Evolutionary conservation across 2,888 invertebrate species (phyloP), one percentile per base, ranked within the genome.

Genomic region (Euclidia mi): DNA sequence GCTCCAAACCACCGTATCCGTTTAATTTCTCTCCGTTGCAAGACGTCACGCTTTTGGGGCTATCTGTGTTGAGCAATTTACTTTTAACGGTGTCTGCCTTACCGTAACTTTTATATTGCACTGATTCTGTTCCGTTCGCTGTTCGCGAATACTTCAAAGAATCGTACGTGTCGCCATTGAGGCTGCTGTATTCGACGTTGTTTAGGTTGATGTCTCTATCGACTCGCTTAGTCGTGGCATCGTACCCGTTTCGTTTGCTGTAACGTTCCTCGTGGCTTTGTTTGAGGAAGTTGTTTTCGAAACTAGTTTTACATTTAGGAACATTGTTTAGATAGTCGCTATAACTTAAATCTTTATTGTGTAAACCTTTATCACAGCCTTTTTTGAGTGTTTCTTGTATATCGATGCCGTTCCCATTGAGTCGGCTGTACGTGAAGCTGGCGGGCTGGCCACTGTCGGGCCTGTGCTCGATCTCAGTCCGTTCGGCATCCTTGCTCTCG

Each of bases 221-320:
- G 75, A 87, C 81, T 80, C 93, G 90, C 79, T 92, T 93, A 46
- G 85, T 71, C 66, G 88, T 66, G 65, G 78, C 78, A 71, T 93
- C 94, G 81, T 88, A 90, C 59, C 89, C 92, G 75, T 90, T 94
- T 87, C 93, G 90, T 89, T 94, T 94, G 70, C 68, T 88, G 71
- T 90, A 89, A 75, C 92, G 91, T 72, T 93, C 94, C 75, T 94
- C 93, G 58, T 88, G 88, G 78, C 82, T 92, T 75, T 92, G 94
- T 81, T 93, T 94, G 60, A 94, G 89, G 81, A 94, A 94, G 79
- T 86, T 94, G 81, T 88, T 94, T 87, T 94, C 94, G 79, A 94
- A 94, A 88, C 91, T 94, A 89, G 85, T 90, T 84, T 94, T 94
- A 88, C 90, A 91, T 89, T 93, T 94, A 93, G 94, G 94, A 94